A percentile compares a stretch with the other conserved stretches of the same genome.
phyloP scores from a whole-genome alignment of 2,113 vertebrate species.

The Gopherus flavomarginatus region DNA sequence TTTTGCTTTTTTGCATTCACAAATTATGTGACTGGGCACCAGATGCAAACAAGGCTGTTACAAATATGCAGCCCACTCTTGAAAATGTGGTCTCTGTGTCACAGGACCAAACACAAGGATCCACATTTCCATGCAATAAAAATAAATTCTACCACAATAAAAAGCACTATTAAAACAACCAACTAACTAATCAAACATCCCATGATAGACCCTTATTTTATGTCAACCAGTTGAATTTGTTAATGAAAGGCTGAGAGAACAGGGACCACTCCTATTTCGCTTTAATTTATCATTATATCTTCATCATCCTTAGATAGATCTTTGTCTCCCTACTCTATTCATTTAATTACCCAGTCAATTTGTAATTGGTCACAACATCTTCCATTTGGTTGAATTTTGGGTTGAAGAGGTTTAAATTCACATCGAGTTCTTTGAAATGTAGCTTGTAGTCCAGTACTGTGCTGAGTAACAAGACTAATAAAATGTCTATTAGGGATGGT shows the following conservation, averaged over 20 bases:
- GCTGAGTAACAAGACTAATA: background rate
- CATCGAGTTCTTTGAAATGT: background rate
- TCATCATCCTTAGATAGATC: background rate
- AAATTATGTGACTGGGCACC: background rate
- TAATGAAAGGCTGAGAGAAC: background rate
- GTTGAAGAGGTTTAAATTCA: background rate
- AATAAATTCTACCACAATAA: background rate
- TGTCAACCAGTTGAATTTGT: background rate
- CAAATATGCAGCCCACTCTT: background rate
- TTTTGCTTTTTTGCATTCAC: background rate
- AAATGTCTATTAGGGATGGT: no score
- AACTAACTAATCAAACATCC: background rate
- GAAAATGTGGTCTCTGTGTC: background rate
- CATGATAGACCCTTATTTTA: background rate
- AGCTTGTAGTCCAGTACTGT: background rate
- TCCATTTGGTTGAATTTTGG: background rate
- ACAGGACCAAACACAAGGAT: background rate
- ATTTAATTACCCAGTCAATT: background rate
- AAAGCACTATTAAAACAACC: background rate
- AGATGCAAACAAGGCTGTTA: background rate
- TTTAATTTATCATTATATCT: background rate
- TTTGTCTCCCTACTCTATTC: background rate
- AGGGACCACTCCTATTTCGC: no score
- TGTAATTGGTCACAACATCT: background rate
- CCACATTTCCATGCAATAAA: background rate